Evolutionary conservation across 2,888 invertebrate species (phyloP).

Genomic region (Sussaba pulchella): DNA sequence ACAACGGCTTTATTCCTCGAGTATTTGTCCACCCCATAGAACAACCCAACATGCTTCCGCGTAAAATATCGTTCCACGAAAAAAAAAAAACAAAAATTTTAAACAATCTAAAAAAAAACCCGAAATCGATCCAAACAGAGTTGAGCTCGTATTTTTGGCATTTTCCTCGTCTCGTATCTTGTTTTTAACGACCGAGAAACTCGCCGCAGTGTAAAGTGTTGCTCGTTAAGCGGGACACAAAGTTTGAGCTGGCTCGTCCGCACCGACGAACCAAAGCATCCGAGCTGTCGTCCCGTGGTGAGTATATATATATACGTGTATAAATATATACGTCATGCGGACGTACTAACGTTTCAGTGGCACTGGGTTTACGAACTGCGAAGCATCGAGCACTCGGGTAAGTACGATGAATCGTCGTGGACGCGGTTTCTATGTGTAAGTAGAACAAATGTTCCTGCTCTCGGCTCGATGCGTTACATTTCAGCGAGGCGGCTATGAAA

Average conservation of each 20-base stretch:
- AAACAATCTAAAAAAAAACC: too few species aligned
- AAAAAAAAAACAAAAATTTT: too few species aligned
- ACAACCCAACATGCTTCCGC: not conserved
- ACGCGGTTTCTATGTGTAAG: constrained; percentile 75
- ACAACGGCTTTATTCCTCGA: constrained; percentile 7
- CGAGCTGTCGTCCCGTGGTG: constrained; percentile 17
- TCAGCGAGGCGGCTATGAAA: constrained; percentile 32
- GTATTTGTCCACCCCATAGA: not conserved
- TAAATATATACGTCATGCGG: constrained; percentile 30
- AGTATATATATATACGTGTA: constrained; percentile 22
- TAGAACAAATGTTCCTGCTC: constrained; percentile 77
- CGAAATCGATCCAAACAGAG: not conserved
- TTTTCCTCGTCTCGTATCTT: constrained; percentile 2
- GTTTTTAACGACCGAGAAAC: constrained; percentile 22
- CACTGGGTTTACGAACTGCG: constrained; percentile 74
- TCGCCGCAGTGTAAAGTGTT: constrained; percentile 39
- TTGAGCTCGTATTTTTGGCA: constrained; percentile 19
- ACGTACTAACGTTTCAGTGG: constrained; percentile 43
- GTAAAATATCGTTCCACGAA: not conserved
- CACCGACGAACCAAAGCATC: constrained; percentile 29
- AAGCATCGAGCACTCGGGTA: constrained; percentile 76
- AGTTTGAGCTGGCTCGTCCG: constrained; percentile 37
- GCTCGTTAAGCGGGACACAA: constrained; percentile 28
- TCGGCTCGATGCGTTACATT: constrained; percentile 71
- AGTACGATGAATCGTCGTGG: constrained; percentile 76